These are phyloP conservation scores for Nannospalax galili DNA, from an alignment of 2,113 vertebrate genomes.

Conservation along the genomic window DNA sequence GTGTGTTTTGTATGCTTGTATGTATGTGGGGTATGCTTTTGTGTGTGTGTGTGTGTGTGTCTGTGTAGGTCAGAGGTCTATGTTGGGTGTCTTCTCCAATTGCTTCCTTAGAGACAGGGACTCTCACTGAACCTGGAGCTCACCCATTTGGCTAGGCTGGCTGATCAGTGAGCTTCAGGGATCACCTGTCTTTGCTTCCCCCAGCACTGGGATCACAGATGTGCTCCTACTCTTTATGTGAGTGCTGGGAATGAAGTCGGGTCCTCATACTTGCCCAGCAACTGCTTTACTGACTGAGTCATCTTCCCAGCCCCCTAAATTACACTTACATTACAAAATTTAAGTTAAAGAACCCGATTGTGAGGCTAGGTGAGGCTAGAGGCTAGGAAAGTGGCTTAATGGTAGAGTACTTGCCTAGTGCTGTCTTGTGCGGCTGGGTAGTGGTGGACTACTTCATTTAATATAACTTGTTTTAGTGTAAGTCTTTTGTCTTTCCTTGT, in stretches of 20 bases:
- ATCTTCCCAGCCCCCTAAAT: not conserved
- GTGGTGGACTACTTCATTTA: no score
- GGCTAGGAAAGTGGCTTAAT: no score
- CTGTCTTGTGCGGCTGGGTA: no score
- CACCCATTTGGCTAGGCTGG: not conserved
- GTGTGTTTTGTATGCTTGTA: not conserved
- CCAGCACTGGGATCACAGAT: not conserved
- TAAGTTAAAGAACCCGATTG: not conserved
- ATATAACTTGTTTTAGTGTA: no score
- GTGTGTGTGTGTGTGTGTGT: not conserved
- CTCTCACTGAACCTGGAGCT: not conserved
- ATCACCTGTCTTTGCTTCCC: not conserved
- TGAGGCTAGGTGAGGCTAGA: not conserved
- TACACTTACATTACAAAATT: not conserved
- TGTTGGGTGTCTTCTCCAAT: not conserved
- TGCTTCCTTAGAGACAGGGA: not conserved
- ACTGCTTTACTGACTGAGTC: not conserved
- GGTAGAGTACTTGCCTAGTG: not conserved
- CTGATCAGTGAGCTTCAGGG: not conserved
- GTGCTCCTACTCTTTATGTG: not conserved
- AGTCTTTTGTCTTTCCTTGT: no score
- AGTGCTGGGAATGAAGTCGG: not conserved
- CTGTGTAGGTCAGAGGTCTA: not conserved
- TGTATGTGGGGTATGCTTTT: not conserved
- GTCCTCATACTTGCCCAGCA: not conserved